Evolutionary conservation across 2,113 vertebrate species (phyloP).

Genomic region (Entomyzon cyanotis): DNA sequence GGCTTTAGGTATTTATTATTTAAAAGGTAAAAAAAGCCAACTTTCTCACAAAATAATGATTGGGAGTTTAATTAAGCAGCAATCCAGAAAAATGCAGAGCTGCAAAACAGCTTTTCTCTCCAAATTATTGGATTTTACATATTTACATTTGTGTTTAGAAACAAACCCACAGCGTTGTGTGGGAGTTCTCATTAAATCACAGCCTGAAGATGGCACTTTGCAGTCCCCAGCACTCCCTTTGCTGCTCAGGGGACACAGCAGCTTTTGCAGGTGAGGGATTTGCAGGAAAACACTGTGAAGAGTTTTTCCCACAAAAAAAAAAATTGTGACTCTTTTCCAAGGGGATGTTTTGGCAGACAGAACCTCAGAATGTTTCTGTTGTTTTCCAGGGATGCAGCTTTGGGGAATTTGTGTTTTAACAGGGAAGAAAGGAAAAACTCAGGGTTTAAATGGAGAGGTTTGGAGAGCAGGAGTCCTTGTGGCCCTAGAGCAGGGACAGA

Average conservation of each 20-base stretch:
- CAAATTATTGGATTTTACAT: not conserved
- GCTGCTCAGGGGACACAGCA: not conserved
- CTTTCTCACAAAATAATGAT: constrained; percentile 19
- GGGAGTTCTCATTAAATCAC: not conserved
- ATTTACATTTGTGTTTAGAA: not conserved
- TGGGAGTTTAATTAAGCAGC: constrained; percentile 5
- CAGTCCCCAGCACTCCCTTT: not conserved
- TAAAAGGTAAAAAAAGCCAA: constrained; percentile 19
- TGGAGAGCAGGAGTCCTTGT: not conserved
- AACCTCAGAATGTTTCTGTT: not conserved
- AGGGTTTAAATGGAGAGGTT: not conserved
- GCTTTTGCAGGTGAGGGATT: not conserved
- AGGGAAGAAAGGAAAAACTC: not conserved
- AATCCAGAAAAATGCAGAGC: not conserved
- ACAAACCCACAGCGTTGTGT: fast-evolving
- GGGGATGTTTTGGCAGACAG: not conserved
- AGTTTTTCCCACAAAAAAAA: not conserved
- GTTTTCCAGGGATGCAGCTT: not conserved
- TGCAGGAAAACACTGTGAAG: not conserved
- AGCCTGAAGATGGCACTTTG: not conserved
- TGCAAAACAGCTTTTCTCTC: not conserved
- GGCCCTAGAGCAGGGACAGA: too few relatives aligned
- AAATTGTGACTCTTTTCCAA: not conserved
- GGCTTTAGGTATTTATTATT: constrained; percentile 37
- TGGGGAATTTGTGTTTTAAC: not conserved